Conservation (phyloP, 2,888 invertebrate genomes). For the Matsumyia berberina region DNA sequence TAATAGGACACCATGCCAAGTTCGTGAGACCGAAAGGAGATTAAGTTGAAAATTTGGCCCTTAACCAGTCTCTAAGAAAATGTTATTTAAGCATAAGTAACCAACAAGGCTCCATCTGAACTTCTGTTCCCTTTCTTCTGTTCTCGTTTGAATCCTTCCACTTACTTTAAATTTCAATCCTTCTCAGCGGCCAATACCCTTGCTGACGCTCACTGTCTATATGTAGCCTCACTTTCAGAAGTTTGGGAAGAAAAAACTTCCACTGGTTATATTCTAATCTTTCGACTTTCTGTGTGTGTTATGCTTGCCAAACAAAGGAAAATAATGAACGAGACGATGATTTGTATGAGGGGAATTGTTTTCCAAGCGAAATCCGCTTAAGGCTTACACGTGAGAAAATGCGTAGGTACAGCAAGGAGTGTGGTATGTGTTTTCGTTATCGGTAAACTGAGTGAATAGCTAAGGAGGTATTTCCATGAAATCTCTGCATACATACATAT, state of each 20-base stretch:
- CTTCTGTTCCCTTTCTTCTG: no score
- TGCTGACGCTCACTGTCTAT: slow-evolving; percentile 16
- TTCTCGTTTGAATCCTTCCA: not conserved
- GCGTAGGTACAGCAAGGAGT: not conserved
- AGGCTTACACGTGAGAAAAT: slow-evolving; percentile 38
- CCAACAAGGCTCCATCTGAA: no score
- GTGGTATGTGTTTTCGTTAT: slow-evolving; percentile 9
- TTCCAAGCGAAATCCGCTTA: slow-evolving; percentile 37
- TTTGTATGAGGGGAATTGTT: not conserved
- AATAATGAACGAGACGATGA: slow-evolving; percentile 6
- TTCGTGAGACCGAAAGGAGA: no score
- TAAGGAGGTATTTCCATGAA: slow-evolving; percentile 1
- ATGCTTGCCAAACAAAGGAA: slow-evolving; percentile 2
- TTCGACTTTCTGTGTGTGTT: slow-evolving; percentile 24
- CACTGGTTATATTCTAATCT: slow-evolving; percentile 16
- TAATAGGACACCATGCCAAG: no score
- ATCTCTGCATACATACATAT: not conserved
- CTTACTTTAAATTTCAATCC: not conserved
- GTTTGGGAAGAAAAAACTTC: slow-evolving; percentile 6
- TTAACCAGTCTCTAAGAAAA: no score
- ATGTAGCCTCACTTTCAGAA: slow-evolving; percentile 3
- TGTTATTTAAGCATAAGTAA: no score
- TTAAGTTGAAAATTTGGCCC: no score
- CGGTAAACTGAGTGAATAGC: slow-evolving; percentile 21
- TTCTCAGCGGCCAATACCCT: no score